Percentiles rank a stretch among this genome's conserved stretches.
Conservation (phyloP, 2,113 vertebrate genomes). For the Lampris megalopsis region DNA sequence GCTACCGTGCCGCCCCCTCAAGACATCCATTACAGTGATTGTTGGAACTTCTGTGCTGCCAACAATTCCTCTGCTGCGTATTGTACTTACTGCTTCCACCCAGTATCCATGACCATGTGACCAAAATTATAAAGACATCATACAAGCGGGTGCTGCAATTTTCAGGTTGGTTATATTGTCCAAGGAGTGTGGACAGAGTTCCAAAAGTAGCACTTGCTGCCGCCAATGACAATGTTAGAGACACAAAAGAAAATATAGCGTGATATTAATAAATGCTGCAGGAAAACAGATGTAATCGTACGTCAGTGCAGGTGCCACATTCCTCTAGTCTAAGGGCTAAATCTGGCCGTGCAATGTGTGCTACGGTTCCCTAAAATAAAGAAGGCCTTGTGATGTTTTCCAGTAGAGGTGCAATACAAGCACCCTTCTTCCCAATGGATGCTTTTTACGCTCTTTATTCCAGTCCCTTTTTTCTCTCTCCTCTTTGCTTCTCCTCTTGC, state of each 20-base stretch:
- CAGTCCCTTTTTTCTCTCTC: conserved; percentile 22
- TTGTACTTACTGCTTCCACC: too few species aligned
- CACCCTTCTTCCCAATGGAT: conserved; percentile 46
- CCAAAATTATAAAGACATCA: too few species aligned
- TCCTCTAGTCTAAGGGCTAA: conserved; percentile 21
- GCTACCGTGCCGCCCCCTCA: too few species aligned
- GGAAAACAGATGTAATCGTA: not conserved
- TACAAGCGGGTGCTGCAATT: not conserved
- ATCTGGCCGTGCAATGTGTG: conserved; percentile 12
- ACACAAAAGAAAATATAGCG: conserved; percentile 9
- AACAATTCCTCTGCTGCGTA: too few species aligned
- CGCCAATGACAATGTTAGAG: not conserved
- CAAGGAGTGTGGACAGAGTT: not conserved
- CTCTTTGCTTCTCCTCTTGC: conserved; percentile 14
- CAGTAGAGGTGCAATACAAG: conserved; percentile 14
- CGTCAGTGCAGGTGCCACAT: conserved; percentile 3
- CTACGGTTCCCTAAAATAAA: conserved; percentile 32
- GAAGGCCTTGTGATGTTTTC: conserved; percentile 42
- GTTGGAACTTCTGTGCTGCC: too few species aligned
- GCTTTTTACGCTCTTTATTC: conserved; percentile 40
- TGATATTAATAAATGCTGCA: not conserved
- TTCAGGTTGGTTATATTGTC: not conserved
- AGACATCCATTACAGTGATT: too few species aligned
- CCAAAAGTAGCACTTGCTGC: not conserved
- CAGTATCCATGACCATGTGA: too few species aligned